These are phyloP conservation scores for Atrina japonica DNA, from an alignment of 2,888 invertebrate genomes.

Conservation along the genomic window DNA sequence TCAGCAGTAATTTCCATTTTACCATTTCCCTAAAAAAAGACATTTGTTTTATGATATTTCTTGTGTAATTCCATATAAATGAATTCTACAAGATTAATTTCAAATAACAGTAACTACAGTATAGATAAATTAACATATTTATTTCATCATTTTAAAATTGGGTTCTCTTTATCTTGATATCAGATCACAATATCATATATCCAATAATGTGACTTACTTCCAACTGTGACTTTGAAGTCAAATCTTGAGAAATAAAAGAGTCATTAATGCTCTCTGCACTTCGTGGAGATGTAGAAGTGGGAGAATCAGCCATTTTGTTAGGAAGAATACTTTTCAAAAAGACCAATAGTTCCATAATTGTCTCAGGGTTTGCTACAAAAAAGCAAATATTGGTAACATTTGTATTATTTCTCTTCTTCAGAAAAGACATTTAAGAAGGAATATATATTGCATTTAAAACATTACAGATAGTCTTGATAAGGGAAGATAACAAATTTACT, in stretches of 20 bases:
- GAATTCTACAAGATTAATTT: background rate
- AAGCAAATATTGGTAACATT: too few relatives aligned
- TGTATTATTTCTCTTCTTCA: too few relatives aligned
- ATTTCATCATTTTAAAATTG: too few relatives aligned
- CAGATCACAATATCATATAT: too few relatives aligned
- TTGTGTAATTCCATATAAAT: too few relatives aligned
- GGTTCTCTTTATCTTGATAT: too few relatives aligned
- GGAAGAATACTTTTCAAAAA: constrained; percentile 86
- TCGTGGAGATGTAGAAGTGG: constrained; percentile 4
- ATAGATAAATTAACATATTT: constrained; percentile 3
- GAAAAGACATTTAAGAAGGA: too few relatives aligned
- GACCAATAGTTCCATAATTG: constrained; percentile 95
- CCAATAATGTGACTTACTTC: constrained; percentile 4
- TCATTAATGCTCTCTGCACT: background rate
- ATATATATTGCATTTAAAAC: too few relatives aligned
- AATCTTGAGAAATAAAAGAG: background rate
- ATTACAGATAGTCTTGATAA: too few relatives aligned
- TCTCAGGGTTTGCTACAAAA: constrained; percentile 93
- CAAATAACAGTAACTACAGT: constrained; percentile 2
- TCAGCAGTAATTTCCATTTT: constrained; percentile 88
- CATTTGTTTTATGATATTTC: background rate
- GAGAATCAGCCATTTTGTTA: background rate
- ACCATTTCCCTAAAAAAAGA: constrained; percentile 10
- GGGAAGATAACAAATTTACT: too few relatives aligned
- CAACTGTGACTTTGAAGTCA: background rate